These are phyloP conservation scores for Lerista edwardsae DNA, from an alignment of 2,797 vertebrate genomes.

Conservation along the genomic window DNA sequence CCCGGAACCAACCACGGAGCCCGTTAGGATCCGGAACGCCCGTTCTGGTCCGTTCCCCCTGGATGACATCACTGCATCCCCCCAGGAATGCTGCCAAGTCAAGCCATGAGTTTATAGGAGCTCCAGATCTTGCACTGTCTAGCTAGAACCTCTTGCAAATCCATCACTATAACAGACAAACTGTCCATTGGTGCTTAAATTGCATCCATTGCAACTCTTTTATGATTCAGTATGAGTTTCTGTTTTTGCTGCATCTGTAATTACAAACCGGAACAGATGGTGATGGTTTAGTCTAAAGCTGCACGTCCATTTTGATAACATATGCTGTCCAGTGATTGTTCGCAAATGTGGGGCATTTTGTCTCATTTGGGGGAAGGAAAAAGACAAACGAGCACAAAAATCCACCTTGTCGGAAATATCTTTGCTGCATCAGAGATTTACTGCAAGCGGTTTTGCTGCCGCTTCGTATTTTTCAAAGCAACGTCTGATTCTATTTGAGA, in stretches of 20 bases:
- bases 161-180: not conserved
- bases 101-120: not conserved
- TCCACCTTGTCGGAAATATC: constrained; percentile 30
- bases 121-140: not conserved
- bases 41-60: too few species aligned
- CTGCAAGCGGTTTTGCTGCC: constrained; percentile 2
- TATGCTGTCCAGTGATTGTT: constrained; percentile 19
- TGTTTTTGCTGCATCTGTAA: constrained; percentile 35
- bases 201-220: not conserved
- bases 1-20: too few species aligned
- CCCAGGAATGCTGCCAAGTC: too few species aligned
- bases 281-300: constrained; percentile 27
- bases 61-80: too few species aligned
- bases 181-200: constrained; percentile 1
- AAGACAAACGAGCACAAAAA: constrained; percentile 21
- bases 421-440: constrained; percentile 21
- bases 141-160: not conserved
- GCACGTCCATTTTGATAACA: constrained; percentile 16
- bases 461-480: constrained; percentile 11
- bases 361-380: constrained; percentile 19
- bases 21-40: too few species aligned
- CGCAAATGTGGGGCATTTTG: not conserved
- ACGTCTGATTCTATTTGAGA: constrained; percentile 45
- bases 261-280: constrained; percentile 25
- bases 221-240: constrained; percentile 15